A percentile compares a stretch with the other conserved stretches of the same genome.
These are phyloP conservation scores for Drosophila nannoptera DNA, from an alignment of 1,140 invertebrate genomes.

Conservation along the genomic window DNA sequence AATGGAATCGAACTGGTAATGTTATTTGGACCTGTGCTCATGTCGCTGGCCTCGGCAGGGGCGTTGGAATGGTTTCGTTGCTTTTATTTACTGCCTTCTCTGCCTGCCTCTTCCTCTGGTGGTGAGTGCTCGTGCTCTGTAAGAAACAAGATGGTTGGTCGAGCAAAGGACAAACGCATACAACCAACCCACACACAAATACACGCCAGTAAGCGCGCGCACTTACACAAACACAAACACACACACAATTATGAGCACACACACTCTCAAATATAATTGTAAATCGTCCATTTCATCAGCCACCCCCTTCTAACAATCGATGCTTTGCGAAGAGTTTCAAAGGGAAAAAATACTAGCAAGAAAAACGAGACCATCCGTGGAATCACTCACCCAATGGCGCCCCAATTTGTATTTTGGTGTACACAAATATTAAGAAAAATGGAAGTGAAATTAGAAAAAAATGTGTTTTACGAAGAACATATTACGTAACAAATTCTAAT, in stretches of 20 bases:
- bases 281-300: background rate
- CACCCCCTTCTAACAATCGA: conserved; percentile 7
- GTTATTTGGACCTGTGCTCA: background rate
- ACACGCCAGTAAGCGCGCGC: background rate
- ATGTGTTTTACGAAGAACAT: no score
- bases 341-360: conserved; percentile 1
- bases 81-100: conserved; percentile 1
- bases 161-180: conserved; percentile 26
- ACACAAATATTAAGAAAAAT: conserved; percentile 6
- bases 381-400: conserved; percentile 1
- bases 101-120: conserved; percentile 14
- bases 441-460: background rate
- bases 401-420: background rate
- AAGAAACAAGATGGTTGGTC: conserved; percentile 68
- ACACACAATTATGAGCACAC: conserved; percentile 8
- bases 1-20: background rate
- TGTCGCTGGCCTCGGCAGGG: background rate
- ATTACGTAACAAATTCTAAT: no score
- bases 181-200: conserved; percentile 24
- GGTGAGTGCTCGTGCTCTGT: conserved; percentile 33
- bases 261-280: conserved; percentile 6
- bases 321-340: conserved; percentile 9
- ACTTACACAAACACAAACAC: conserved; percentile 8
- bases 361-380: conserved; percentile 2
- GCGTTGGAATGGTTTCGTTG: conserved; percentile 6